Evolutionary conservation across 2,113 vertebrate species (phyloP).

Genomic region (Isurus oxyrinchus): DNA sequence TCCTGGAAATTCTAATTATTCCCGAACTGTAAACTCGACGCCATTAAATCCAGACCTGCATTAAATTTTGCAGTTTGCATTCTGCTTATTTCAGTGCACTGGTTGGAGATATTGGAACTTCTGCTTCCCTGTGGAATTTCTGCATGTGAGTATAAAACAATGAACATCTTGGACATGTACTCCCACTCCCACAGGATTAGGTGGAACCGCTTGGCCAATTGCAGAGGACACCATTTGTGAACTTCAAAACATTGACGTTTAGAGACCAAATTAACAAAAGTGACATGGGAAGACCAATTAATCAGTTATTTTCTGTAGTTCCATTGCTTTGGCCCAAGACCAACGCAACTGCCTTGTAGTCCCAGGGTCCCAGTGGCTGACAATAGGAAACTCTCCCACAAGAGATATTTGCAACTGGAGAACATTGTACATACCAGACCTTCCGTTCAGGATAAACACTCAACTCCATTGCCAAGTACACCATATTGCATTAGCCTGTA

Average conservation of each 20-base stretch:
- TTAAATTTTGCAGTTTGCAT: background rate
- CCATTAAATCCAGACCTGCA: background rate
- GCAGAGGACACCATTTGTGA: background rate
- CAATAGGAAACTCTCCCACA: background rate
- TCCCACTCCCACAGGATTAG: background rate
- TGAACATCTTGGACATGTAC: background rate
- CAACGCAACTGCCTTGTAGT: background rate
- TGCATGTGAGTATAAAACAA: background rate
- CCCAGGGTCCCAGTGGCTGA: background rate
- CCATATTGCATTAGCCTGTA: background rate
- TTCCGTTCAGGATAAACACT: background rate
- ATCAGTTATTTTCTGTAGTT: background rate
- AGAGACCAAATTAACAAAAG: background rate
- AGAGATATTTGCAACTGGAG: background rate
- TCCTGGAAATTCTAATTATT: background rate
- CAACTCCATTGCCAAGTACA: background rate
- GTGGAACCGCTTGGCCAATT: background rate
- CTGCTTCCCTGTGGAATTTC: background rate
- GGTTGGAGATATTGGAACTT: background rate
- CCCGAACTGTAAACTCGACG: background rate
- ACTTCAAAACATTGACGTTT: background rate
- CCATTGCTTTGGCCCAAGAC: background rate
- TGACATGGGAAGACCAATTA: background rate
- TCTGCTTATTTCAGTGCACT: background rate
- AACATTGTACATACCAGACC: background rate